A percentile compares a stretch with the other conserved stretches of the same genome.
Conservation (phyloP, 2,113 vertebrate species). For the Ahaetulla prasina region DNA sequence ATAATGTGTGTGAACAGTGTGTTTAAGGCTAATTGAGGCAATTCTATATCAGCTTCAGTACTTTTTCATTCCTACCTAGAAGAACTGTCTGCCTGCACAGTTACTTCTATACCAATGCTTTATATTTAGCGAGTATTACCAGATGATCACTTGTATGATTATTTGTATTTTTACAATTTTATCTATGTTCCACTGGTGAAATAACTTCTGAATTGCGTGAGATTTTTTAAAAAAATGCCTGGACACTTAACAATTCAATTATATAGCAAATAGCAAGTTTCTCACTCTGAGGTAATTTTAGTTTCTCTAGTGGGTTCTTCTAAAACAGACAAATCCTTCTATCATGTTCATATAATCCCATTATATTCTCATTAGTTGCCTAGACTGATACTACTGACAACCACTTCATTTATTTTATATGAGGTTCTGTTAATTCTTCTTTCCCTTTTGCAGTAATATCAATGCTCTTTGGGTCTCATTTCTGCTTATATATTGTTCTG, state of each 20-base stretch:
- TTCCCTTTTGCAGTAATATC: background rate
- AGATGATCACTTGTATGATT: background rate
- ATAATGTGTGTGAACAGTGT: background rate
- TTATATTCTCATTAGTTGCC: background rate
- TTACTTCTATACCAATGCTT: background rate
- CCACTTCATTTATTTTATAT: background rate
- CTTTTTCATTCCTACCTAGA: background rate
- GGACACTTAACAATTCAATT: background rate
- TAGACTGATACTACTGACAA: background rate
- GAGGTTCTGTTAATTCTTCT: background rate
- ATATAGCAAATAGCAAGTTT: background rate
- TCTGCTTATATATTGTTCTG: background rate
- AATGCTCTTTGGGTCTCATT: background rate
- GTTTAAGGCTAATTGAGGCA: background rate
- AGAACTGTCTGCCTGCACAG: background rate
- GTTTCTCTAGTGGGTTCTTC: background rate
- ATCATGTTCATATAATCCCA: background rate
- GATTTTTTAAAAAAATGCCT: background rate
- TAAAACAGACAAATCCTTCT: background rate
- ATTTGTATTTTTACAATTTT: background rate
- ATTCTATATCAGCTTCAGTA: background rate
- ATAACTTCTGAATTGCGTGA: background rate
- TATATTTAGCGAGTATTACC: background rate
- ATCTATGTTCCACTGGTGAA: background rate
- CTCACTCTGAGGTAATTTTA: background rate